phyloP scores from a whole-genome alignment of 2,797 vertebrate species.

The Rhabdomys pumilio region DNA sequence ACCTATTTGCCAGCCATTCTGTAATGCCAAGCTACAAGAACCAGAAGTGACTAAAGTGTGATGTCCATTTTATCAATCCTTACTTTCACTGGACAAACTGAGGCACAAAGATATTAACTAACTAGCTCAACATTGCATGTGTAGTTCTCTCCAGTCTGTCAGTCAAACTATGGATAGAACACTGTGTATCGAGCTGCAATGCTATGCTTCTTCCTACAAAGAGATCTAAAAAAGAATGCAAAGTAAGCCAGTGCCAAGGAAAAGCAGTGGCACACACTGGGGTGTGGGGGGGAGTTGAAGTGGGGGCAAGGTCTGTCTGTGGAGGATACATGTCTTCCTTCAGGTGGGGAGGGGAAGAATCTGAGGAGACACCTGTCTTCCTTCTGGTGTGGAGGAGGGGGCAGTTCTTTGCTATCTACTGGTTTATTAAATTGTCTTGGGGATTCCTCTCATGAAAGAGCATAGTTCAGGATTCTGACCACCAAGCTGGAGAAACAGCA shows the following conservation, averaged over 20 bases:
- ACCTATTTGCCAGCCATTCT: background rate
- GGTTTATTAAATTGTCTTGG: background rate
- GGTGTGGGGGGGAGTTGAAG: too few species aligned
- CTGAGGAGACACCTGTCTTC: background rate
- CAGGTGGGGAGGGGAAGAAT: background rate
- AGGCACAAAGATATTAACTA: background rate
- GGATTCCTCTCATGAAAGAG: background rate
- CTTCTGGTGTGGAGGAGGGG: background rate
- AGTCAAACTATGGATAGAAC: background rate
- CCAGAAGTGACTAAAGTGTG: background rate
- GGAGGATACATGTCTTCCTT: background rate
- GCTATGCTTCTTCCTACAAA: background rate
- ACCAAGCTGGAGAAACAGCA: background rate
- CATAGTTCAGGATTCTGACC: background rate
- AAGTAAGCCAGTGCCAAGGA: background rate
- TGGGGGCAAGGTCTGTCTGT: background rate
- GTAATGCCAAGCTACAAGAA: background rate
- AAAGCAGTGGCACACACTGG: background rate
- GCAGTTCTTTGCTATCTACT: background rate
- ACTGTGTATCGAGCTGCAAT: background rate
- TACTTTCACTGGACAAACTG: background rate
- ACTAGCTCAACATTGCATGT: background rate
- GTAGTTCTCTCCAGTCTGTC: background rate
- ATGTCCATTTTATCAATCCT: background rate
- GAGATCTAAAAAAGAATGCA: background rate